A percentile compares a stretch with the other conserved stretches of the same genome.
Conservation (phyloP, 2,797 vertebrate genomes). For the Acanthurus leucopareius region DNA sequence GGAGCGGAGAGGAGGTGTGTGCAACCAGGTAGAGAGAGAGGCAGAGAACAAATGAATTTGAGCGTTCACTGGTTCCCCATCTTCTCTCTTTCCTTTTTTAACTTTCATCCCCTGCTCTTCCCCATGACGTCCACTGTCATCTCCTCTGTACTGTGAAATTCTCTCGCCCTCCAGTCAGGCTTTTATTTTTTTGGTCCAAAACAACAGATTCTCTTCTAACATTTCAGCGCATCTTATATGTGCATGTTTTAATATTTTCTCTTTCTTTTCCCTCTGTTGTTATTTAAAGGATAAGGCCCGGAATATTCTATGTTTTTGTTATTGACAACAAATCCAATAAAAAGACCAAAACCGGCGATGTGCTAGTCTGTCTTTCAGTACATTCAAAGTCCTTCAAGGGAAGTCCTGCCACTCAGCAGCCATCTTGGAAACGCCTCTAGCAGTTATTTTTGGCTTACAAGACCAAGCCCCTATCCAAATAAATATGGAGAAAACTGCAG, state of each 20-base stretch:
- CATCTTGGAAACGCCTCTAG: no score
- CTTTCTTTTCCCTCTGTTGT: not conserved
- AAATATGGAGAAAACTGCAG: not conserved
- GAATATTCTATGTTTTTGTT: not conserved
- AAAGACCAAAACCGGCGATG: not conserved
- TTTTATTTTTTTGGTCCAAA: constrained; percentile 1
- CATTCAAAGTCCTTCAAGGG: not conserved
- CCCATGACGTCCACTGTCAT: constrained; percentile 46
- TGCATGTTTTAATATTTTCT: not conserved
- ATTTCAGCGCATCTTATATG: not conserved
- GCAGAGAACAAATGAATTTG: constrained; percentile 69
- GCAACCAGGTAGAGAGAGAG: constrained; percentile 62
- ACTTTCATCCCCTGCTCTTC: constrained; percentile 44
- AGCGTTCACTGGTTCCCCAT: constrained; percentile 53
- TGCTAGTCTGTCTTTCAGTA: no score
- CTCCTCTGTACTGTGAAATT: constrained; percentile 64
- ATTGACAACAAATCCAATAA: not conserved
- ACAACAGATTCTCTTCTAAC: not conserved
- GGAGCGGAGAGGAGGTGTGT: constrained; percentile 63
- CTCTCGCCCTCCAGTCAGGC: constrained; percentile 9
- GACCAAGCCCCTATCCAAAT: no score
- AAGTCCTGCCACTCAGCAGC: no score
- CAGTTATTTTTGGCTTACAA: no score
- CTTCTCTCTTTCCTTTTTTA: constrained; percentile 39
- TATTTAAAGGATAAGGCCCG: not conserved